Conservation (phyloP, 2,797 vertebrate species). For the Cossypha polioptera region DNA sequence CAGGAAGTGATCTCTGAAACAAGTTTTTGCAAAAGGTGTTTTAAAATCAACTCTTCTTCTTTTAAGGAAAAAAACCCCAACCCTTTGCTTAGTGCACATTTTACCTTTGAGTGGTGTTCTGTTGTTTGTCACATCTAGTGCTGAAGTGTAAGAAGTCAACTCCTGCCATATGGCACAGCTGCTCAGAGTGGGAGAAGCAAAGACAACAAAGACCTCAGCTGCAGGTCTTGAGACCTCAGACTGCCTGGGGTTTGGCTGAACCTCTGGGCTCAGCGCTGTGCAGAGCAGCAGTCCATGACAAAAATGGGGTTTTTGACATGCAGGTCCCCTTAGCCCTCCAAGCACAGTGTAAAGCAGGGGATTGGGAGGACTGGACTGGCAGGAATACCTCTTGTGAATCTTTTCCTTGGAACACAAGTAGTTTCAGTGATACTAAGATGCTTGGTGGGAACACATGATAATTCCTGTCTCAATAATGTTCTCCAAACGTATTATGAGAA, state of each 20-base stretch:
- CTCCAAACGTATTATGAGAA: background rate
- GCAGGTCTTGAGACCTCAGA: background rate
- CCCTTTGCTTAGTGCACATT: background rate
- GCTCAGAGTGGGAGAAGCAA: rapidly evolving
- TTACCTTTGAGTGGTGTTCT: background rate
- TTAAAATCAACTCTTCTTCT: background rate
- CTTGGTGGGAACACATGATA: background rate
- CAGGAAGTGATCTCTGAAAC: background rate
- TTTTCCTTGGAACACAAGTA: background rate
- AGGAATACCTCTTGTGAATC: background rate
- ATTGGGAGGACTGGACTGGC: background rate
- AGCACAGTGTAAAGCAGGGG: background rate
- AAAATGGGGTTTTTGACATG: background rate
- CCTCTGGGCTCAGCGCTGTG: background rate
- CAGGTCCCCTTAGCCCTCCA: background rate
- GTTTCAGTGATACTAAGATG: background rate
- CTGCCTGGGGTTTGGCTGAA: background rate
- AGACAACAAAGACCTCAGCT: background rate
- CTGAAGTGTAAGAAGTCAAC: background rate
- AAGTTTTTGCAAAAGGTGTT: background rate
- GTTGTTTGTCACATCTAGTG: background rate
- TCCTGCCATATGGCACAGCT: background rate
- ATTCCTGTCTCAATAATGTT: too few relatives aligned
- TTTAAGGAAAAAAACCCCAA: background rate
- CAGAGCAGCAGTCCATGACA: background rate